Evolutionary conservation across 2,888 invertebrate genomes (phyloP).

Genomic region (Acronicta leporina): DNA sequence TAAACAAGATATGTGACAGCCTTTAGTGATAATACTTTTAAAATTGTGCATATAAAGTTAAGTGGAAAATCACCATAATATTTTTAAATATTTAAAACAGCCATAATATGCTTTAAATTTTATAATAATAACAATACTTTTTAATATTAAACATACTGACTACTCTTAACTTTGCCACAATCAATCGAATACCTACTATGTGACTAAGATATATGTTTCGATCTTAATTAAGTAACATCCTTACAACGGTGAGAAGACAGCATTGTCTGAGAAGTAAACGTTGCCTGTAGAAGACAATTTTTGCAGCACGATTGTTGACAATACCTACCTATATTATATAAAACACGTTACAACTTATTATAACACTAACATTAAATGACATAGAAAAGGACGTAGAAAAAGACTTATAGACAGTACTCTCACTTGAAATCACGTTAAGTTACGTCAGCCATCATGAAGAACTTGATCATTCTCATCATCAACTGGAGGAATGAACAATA

Average conservation of each 20-base stretch:
- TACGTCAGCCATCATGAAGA: slow-evolving; percentile 71
- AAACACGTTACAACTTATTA: slow-evolving; percentile 47
- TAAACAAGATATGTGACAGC: slow-evolving; percentile 66
- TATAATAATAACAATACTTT: slow-evolving; percentile 40
- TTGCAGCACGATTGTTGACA: slow-evolving; percentile 28
- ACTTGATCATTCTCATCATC: slow-evolving; percentile 35
- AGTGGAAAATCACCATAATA: slow-evolving; percentile 59
- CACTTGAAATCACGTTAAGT: slow-evolving; percentile 87
- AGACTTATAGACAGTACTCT: slow-evolving; percentile 81
- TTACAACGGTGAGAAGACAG: slow-evolving; percentile 19
- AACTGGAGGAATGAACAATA: slow-evolving; percentile 36
- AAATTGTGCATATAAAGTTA: slow-evolving; percentile 71
- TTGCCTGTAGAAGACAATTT: slow-evolving; percentile 37
- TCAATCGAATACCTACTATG: slow-evolving; percentile 37
- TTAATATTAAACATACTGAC: slow-evolving; percentile 16
- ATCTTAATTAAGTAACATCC: slow-evolving; percentile 21
- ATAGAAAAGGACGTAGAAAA: slow-evolving; percentile 88
- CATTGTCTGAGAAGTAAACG: slow-evolving; percentile 17
- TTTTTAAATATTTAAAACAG: slow-evolving; percentile 64
- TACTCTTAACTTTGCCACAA: slow-evolving; percentile 46
- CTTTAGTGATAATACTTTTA: slow-evolving; percentile 71
- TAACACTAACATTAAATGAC: slow-evolving; percentile 87
- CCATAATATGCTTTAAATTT: slow-evolving; percentile 57
- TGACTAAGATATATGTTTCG: slow-evolving; percentile 30
- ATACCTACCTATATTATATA: too few relatives aligned